phyloP scores from a whole-genome alignment of 2,888 invertebrate species.

The Drosophila paramelanica region DNA sequence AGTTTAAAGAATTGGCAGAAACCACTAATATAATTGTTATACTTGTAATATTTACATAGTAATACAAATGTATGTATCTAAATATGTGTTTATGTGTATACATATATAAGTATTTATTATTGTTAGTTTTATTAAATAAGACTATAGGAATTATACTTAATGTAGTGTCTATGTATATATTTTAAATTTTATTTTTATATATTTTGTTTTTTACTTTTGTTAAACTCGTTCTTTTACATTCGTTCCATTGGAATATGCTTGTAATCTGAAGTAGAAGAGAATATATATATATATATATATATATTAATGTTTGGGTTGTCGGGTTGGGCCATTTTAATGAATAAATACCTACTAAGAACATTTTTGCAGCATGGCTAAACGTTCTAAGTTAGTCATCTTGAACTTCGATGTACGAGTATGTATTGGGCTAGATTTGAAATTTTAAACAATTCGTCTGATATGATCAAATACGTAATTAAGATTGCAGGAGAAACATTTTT shows the following conservation, averaged over 20 bases:
- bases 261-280: constrained; percentile 30
- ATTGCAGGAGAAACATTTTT: constrained; percentile 69
- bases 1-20: background rate
- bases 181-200: constrained; percentile 13
- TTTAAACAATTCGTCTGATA: constrained; percentile 82
- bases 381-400: constrained; percentile 63
- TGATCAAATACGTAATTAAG: constrained; percentile 82
- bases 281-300: background rate
- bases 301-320: no score
- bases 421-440: constrained; percentile 47
- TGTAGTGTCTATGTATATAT: constrained; percentile 45
- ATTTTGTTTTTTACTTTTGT: constrained; percentile 16
- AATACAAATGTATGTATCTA: background rate
- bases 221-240: constrained; percentile 60
- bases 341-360: constrained; percentile 47
- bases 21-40: background rate
- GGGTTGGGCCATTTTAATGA: background rate
- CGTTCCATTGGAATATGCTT: constrained; percentile 58
- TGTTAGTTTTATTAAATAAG: constrained; percentile 57
- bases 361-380: constrained; percentile 23
- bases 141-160: constrained; percentile 73
- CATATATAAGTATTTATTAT: constrained; percentile 46
- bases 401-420: constrained; percentile 47
- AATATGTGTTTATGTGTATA: background rate
- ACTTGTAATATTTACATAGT: constrained; percentile 1